Percentiles rank a stretch among this genome's conserved stretches.
phyloP scores from a whole-genome alignment of 2,888 invertebrate species.

The Hipparchia sbordonii region DNA sequence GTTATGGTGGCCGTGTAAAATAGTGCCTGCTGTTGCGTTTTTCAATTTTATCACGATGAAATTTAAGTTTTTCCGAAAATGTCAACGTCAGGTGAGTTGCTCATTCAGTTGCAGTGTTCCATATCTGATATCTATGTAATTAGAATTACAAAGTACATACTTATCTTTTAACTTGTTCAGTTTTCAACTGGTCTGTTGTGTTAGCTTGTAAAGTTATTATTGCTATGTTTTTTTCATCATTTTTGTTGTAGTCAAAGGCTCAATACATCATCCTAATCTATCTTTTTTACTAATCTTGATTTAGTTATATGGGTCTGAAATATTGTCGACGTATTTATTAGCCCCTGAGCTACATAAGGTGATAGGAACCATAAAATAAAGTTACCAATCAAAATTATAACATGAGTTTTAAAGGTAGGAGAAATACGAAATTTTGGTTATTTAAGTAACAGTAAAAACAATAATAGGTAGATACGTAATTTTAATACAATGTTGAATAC shows the following conservation, averaged over 20 bases:
- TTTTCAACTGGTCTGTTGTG: not conserved
- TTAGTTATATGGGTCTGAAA: not conserved
- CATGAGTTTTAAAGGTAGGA: no score
- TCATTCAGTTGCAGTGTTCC: slow-evolving; percentile 19
- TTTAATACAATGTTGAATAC: not conserved
- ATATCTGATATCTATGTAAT: slow-evolving; percentile 17
- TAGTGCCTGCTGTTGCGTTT: not conserved
- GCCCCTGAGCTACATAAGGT: no score
- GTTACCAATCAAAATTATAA: no score
- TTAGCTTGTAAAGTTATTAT: not conserved
- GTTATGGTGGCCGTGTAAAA: slow-evolving; percentile 37
- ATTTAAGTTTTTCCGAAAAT: slow-evolving; percentile 75
- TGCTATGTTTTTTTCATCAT: not conserved
- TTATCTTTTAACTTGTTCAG: not conserved
- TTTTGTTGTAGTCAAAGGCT: no score
- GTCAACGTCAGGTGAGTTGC: slow-evolving; percentile 62
- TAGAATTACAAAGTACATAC: slow-evolving; percentile 8
- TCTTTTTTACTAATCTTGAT: not conserved
- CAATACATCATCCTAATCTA: not conserved
- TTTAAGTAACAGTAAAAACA: not conserved
- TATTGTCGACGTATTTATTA: no score
- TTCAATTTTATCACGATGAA: slow-evolving; percentile 55
- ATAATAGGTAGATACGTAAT: not conserved
- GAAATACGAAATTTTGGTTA: no score
- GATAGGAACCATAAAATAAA: no score